Evolutionary conservation across 2,797 vertebrate genomes (phyloP), one percentile per base, ranked within the genome.

Genomic region (Momotus momota): DNA sequence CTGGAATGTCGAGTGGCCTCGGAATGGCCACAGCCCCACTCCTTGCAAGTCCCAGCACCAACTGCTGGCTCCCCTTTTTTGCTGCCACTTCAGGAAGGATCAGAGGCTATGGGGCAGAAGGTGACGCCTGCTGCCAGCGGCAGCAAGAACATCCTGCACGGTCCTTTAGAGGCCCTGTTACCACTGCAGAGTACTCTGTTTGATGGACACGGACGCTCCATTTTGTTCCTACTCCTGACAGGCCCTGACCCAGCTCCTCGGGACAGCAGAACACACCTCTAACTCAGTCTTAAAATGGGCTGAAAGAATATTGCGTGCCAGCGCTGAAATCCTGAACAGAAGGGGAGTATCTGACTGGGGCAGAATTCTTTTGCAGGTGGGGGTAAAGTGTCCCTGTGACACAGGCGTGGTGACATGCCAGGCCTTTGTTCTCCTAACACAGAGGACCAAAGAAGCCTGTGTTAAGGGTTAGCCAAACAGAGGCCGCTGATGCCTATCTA

Each of bases 301-400:
- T 88, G 43, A 75, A 58, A 69, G 29, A 69, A 22, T 26, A 74
- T 6, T 65, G 40, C 4, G 27, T 69, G 66, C 49, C 73, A 86
- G 62, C 35, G 40, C 10, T 65, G 77, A 69, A 96, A 93, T 93
- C 16, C 58, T 94, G 93, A 95, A 93, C 77, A 88, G 58, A 69
- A 58, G 69, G 9, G 3, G 4, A 13, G 10, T 43, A 33, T 52
- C 81, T 82, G 69, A 49, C 8, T 49, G 33, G 38, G 26, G 15
- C 8, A 86, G 62, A 65, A 64, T 33, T 83, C 43, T 27, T 86
- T 64, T 14, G 40, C 43, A 81, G 58, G n/a, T 17, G 5, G 40
- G 29, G 60, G 8, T 40, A 86, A 66, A 23, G 12, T 62, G 93
- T 40, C 31, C 80, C 77, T 74, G 80, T 61, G 58, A 62, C 70